These are phyloP conservation scores for Amphipyra berbera DNA, from an alignment of 2,888 invertebrate genomes.

Conservation along the genomic window DNA sequence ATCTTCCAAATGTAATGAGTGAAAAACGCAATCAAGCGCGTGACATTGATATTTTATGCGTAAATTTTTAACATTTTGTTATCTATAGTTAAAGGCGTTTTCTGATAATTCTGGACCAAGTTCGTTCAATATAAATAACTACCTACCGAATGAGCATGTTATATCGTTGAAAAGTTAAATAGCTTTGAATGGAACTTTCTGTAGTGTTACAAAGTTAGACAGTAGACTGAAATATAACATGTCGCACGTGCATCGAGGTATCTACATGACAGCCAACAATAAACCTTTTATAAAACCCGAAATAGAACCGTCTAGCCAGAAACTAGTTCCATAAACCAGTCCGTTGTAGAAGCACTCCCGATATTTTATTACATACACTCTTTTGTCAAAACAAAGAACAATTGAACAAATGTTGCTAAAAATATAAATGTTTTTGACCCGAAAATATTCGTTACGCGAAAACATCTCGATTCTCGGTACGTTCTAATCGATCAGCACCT, in stretches of 20 bases:
- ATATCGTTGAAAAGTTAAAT: constrained; percentile 6
- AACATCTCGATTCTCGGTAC: constrained; percentile 26
- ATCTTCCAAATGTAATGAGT: not conserved
- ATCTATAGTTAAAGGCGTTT: too few species aligned
- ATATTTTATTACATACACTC: constrained; percentile 30
- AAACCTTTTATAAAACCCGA: constrained; percentile 37
- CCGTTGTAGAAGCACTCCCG: constrained; percentile 24
- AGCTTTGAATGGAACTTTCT: constrained; percentile 27
- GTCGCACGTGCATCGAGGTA: constrained; percentile 23
- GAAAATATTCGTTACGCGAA: constrained; percentile 8
- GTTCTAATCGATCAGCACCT: constrained; percentile 50
- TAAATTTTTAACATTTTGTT: too few species aligned
- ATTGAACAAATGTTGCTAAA: constrained; percentile 1
- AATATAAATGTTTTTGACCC: constrained; percentile 1
- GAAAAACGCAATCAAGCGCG: not conserved
- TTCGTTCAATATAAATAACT: too few species aligned
- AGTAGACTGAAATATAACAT: constrained; percentile 17
- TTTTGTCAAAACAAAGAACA: constrained; percentile 21
- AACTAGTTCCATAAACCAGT: constrained; percentile 53
- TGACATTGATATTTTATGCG: too few species aligned
- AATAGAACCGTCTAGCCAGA: constrained; percentile 20
- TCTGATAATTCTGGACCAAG: too few species aligned
- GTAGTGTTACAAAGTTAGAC: constrained; percentile 2
- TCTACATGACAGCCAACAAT: constrained; percentile 40
- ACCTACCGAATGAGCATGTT: not conserved